A percentile compares a stretch with the other conserved stretches of the same genome.
phyloP scores from a whole-genome alignment of 2,888 invertebrate genomes.

The Chirona hameri region DNA sequence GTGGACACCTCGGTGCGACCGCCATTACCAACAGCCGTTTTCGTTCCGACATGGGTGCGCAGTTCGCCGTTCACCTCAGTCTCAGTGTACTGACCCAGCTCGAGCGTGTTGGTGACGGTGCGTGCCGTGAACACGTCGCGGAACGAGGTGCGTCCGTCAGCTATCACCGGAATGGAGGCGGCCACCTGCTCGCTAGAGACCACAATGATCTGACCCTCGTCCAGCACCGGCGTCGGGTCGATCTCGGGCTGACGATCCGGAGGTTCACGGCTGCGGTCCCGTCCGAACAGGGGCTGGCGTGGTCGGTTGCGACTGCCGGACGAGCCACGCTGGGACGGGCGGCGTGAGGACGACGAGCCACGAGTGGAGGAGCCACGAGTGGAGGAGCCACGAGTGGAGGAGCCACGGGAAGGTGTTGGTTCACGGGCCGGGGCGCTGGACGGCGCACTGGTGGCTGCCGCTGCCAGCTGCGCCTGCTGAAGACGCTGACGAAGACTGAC shows the following conservation, averaged over 20 bases:
- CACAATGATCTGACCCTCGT: conserved; percentile 37
- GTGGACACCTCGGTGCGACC: conserved; percentile 34
- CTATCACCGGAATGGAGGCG: conserved; percentile 38
- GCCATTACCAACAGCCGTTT: conserved; percentile 34
- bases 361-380: background rate
- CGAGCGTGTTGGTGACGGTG: conserved; percentile 36
- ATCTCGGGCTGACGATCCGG: conserved; percentile 36
- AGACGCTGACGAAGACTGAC: conserved; percentile 4
- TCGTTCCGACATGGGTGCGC: conserved; percentile 33
- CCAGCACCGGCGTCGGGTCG: conserved; percentile 33
- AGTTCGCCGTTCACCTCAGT: conserved; percentile 37
- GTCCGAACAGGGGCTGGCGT: background rate
- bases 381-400: conserved; percentile 30
- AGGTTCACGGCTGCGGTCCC: conserved; percentile 28
- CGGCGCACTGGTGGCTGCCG: background rate
- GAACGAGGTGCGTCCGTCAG: conserved; percentile 36
- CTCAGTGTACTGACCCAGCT: conserved; percentile 38
- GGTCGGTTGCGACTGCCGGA: conserved; percentile 27
- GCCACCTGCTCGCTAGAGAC: conserved; percentile 37
- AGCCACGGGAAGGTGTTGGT: conserved; percentile 22
- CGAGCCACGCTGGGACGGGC: background rate
- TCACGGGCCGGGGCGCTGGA: background rate
- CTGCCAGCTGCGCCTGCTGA: background rate
- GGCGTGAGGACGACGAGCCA: conserved; percentile 1
- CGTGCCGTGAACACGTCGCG: conserved; percentile 40